Percentiles rank a stretch among this genome's conserved stretches.
phyloP scores from a whole-genome alignment of 64 coral and sea anemone genomes.

The Porites lutea region DNA sequence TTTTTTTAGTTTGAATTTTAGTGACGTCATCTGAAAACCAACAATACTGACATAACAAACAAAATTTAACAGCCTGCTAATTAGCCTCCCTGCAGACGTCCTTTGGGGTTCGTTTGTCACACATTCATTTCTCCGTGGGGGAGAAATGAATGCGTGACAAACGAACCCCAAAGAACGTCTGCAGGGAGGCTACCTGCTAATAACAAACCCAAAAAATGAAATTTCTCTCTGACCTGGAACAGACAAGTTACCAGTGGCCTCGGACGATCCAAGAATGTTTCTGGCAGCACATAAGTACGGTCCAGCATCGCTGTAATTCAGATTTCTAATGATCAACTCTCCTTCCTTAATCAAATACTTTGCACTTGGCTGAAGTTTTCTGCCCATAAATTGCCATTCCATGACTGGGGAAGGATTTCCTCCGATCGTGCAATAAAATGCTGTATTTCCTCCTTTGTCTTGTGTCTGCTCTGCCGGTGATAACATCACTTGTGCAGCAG shows the following conservation, averaged over 20 bases:
- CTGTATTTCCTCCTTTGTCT: background rate
- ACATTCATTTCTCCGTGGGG: too few relatives aligned
- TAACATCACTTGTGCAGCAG: background rate
- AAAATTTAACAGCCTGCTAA: too few relatives aligned
- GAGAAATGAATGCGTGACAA: too few relatives aligned
- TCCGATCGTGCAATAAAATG: conserved; percentile 32
- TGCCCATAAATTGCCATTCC: background rate
- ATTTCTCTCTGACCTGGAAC: background rate
- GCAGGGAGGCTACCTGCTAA: too few relatives aligned
- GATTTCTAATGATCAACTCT: background rate
- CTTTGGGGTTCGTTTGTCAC: too few relatives aligned
- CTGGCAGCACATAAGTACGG: conserved; percentile 24
- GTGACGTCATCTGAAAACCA: too few relatives aligned
- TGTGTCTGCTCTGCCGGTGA: background rate
- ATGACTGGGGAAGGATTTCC: conserved; percentile 30
- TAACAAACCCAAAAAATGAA: background rate
- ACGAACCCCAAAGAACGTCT: too few relatives aligned
- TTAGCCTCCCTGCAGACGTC: too few relatives aligned
- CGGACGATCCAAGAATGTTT: conserved; percentile 17
- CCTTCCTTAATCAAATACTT: background rate
- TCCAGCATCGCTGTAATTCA: background rate
- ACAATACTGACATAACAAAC: too few relatives aligned
- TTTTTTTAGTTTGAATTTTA: too few relatives aligned
- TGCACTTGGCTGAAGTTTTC: background rate
- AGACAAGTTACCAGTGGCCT: background rate